Evolutionary conservation across 92 coral and sea anemone species (phyloP).

Genomic region (Parazoanthus darwini): DNA sequence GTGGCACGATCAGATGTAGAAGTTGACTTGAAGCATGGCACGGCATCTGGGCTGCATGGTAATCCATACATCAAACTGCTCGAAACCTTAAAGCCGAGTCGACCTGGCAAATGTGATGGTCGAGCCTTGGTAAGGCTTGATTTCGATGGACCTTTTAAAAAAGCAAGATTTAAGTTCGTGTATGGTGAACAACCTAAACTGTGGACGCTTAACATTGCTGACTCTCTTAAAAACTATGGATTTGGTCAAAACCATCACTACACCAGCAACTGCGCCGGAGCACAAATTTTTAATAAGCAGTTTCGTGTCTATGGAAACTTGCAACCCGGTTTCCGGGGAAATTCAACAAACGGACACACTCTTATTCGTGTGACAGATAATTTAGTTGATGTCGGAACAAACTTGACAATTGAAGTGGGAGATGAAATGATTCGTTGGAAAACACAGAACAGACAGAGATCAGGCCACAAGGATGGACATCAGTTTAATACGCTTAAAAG

Average conservation of each 20-base stretch:
- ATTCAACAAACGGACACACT: slow-evolving; percentile 74
- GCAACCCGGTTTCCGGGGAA: slow-evolving; percentile 61
- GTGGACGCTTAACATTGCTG: slow-evolving; percentile 82
- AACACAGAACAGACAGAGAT: slow-evolving; percentile 36
- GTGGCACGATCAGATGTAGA: slow-evolving; percentile 61
- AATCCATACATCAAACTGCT: slow-evolving; percentile 56
- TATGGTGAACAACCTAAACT: slow-evolving; percentile 80
- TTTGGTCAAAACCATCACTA: slow-evolving; percentile 83
- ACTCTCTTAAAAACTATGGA: slow-evolving; percentile 83
- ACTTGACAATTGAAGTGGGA: slow-evolving; percentile 72
- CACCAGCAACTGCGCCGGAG: slow-evolving; percentile 87
- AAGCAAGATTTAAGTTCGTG: slow-evolving; percentile 71
- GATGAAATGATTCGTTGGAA: slow-evolving; percentile 74
- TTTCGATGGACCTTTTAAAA: slow-evolving; percentile 84
- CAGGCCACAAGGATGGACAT: slow-evolving; percentile 26
- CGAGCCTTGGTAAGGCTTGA: slow-evolving; percentile 79
- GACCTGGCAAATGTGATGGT: slow-evolving; percentile 65
- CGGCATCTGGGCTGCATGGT: slow-evolving; percentile 37
- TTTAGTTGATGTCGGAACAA: slow-evolving; percentile 72
- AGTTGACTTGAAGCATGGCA: slow-evolving; percentile 65
- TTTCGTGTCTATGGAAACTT: slow-evolving; percentile 84
- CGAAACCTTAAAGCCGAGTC: slow-evolving; percentile 45
- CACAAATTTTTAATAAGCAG: slow-evolving; percentile 81
- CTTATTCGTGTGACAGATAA: slow-evolving; percentile 69
- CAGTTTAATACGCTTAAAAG: slow-evolving; percentile 22